These are phyloP conservation scores for Antrozous pallidus DNA, from an alignment of 2,797 vertebrate genomes.

Conservation along the genomic window DNA sequence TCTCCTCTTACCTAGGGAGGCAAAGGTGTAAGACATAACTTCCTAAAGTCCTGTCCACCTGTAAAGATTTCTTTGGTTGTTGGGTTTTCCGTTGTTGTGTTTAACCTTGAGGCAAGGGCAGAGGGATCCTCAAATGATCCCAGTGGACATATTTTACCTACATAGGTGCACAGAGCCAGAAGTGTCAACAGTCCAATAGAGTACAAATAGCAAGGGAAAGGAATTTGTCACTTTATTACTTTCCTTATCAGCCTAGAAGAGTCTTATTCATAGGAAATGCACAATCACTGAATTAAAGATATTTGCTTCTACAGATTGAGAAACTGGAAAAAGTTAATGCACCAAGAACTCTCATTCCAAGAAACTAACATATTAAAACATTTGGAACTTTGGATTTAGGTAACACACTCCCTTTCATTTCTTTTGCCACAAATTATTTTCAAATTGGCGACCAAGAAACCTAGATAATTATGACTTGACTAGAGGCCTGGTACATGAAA, in stretches of 20 bases:
- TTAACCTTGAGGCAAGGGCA: not conserved
- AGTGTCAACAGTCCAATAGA: not conserved
- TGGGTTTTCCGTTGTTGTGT: not conserved
- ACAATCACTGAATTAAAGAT: not conserved
- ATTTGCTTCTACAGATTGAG: not conserved
- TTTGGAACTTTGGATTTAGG: not conserved
- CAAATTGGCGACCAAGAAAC: not conserved
- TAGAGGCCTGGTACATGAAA: no score
- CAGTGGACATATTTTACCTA: not conserved
- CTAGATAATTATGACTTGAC: not conserved
- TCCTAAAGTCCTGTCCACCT: slow-evolving; percentile 10
- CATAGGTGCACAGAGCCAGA: not conserved
- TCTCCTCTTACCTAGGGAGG: not conserved
- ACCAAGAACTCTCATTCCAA: not conserved
- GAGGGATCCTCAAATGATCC: no score
- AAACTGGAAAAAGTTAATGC: not conserved
- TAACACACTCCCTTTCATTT: not conserved
- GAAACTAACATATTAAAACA: not conserved
- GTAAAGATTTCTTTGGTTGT: not conserved
- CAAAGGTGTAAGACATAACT: slow-evolving; percentile 19
- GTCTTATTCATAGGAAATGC: not conserved
- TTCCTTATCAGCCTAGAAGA: not conserved
- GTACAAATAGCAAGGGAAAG: not conserved
- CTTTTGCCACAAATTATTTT: not conserved
- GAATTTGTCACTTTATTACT: not conserved